Base-by-base conservation (phyloP, 2,888 invertebrate species). In the Heliconius hortense region DNA sequence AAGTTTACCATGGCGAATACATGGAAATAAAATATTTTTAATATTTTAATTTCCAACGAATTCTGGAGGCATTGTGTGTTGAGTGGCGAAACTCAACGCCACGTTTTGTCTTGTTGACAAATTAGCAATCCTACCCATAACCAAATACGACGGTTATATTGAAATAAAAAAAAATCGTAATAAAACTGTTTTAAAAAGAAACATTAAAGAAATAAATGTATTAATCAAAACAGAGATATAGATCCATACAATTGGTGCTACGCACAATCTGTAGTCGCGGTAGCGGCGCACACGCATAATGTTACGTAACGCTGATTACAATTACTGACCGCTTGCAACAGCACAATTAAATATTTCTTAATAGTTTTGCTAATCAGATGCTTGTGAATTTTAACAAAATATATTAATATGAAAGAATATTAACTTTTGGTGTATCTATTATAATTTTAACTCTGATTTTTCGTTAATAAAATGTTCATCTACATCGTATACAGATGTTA, bases 221-320 rank as follows among this genome's bases (percentile, higher is more conserved):
- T 5, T 48, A 24, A 28, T 31, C 62, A 70, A 74, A 70, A 70
- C 69, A 63, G 63, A 21, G 53, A 63, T 62, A 69, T 48, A 62
- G 56, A 28, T 35, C 66, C 70, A 71, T 48, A 73, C 66, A 74
- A 71, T 72, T 64, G 74, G 80, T 79, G 82, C 85, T 82, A 82
- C 85, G 84, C 84, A 84, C 84, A 83, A 82, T 81, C 84, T 82
- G 81, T 82, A 79, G 77, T 81, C 70, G 78, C 84, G 83, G 84
- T 81, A 84, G 81, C 78, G 80, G 80, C 78, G 79, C 78, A 73
- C 80, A 78, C 80, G 77, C 76, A 74, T 68, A 72, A 66, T 35
- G 24, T 76, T 78, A 85, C 82, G 84, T 85, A 88, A 89, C 85
- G 82, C 13, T 75, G 76, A 84, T 79, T 77, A 82, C 82, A 84